Evolutionary conservation across 2,797 vertebrate genomes (phyloP).

Genomic region (Gorsachius magnificus): DNA sequence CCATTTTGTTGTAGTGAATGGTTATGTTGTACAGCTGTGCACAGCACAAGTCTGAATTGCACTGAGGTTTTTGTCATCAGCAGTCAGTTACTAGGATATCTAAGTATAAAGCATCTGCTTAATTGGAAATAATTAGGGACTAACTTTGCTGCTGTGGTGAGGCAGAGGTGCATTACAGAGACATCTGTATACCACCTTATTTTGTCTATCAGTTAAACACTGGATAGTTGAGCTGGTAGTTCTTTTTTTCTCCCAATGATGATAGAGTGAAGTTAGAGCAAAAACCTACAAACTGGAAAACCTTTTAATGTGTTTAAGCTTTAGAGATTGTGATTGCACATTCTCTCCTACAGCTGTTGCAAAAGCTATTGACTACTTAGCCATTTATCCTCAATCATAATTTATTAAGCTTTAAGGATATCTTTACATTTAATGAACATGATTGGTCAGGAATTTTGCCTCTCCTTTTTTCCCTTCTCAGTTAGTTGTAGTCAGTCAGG

Average conservation of each 20-base stretch:
- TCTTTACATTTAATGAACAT: background rate
- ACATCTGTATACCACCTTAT: background rate
- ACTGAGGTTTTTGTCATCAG: background rate
- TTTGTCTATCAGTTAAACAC: background rate
- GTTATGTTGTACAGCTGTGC: background rate
- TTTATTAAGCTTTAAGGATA: background rate
- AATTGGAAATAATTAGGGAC: background rate
- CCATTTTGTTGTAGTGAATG: background rate
- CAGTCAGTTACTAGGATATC: background rate
- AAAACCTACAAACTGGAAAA: background rate
- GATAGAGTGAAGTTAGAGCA: background rate
- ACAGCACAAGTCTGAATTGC: background rate
- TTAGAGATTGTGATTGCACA: background rate
- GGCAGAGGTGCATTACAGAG: background rate
- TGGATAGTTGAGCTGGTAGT: background rate
- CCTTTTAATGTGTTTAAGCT: background rate
- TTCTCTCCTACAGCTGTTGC: constrained; percentile 5
- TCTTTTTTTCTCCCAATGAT: background rate
- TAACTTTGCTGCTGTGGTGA: background rate
- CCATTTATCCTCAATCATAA: background rate
- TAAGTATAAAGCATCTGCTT: background rate
- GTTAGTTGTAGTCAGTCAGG: background rate
- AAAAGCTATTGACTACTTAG: background rate
- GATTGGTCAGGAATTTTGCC: background rate
- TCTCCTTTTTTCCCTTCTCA: background rate